Percentiles rank a stretch among this genome's conserved stretches.
These are phyloP conservation scores for Heliconius hortense DNA, from an alignment of 2,888 invertebrate genomes.

Conservation along the genomic window DNA sequence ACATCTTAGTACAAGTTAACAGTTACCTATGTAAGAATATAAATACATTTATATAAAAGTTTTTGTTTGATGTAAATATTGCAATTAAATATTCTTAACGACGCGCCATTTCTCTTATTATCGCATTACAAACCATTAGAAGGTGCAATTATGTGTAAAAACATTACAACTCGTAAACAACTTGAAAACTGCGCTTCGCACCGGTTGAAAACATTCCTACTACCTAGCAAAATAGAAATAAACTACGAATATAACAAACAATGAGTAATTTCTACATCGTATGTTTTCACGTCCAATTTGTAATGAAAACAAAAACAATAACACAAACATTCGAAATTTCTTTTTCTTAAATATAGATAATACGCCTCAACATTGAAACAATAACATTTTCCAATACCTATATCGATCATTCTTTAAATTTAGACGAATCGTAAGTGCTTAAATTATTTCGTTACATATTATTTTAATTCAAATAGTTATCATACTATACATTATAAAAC, in stretches of 20 bases:
- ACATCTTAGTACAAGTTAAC: no score
- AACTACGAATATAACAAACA: constrained; percentile 19
- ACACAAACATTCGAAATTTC: background rate
- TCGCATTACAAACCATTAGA: background rate
- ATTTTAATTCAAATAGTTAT: no score
- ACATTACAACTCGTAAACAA: constrained; percentile 17
- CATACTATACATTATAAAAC: no score
- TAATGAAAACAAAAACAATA: constrained; percentile 16
- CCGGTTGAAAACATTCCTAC: background rate
- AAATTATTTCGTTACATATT: background rate
- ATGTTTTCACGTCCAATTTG: constrained; percentile 18
- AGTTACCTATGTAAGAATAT: background rate
- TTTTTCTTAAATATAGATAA: background rate
- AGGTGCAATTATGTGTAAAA: background rate
- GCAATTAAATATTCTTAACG: background rate
- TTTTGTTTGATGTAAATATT: background rate
- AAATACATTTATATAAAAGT: background rate
- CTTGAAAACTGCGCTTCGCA: background rate
- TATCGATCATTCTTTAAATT: no score
- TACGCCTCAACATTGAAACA: background rate
- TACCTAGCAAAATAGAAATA: constrained; percentile 11
- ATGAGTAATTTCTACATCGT: constrained; percentile 28
- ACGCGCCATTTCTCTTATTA: constrained; percentile 4
- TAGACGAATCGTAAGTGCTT: background rate
- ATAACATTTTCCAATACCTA: background rate